Evolutionary conservation across 2,797 vertebrate species (phyloP), one percentile per base, ranked within the genome.

Genomic region (Leptodactylus fallax): DNA sequence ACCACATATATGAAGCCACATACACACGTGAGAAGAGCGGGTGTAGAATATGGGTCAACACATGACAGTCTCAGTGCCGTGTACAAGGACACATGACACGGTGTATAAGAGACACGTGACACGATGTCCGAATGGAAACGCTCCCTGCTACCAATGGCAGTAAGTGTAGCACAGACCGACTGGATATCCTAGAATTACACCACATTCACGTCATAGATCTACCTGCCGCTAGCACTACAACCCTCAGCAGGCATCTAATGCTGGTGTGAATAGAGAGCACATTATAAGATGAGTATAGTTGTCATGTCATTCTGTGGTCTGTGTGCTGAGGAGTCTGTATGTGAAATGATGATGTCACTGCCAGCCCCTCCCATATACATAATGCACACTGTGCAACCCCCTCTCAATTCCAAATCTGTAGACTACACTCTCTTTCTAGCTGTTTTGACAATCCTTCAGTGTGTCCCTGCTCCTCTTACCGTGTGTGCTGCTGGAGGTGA

Each of bases 401-500:
- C 85, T 90, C 94, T 93, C 53, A 72, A 4, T 36, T 4, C 36
- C 3, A 19, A 8, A 17, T n/a, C 16, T 8, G 9, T 47, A 53
- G 3, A 7, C 61, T 56, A 21, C 65, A 17, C 13, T n/a, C 27
- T 21, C 23, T 72, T 16, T 9, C 49, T 53, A 23, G 23, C 67
- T 23, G 14, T 36, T 21, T 7, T 25, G 2, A 12, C 3, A 7
- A 23, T 9, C 58, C 36, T 25, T 7, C 17, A 9, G 7, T 25
- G 3, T 12, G 16, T 51, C 60, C 36, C 56, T 45, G 11, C 12
- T 23, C 27, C 56, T 89, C 94, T 95, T 94, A 97, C 97, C 97
- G 96, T 95, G 96, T 97, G 94, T 98, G 97, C 92, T 98, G 97
- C 94, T 98, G 97, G 89, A 98, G 95, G 94, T 98, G 97, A 91